A percentile compares a stretch with the other conserved stretches of the same genome.
Conservation (phyloP, 2,888 invertebrate genomes). For the Euzetes globulus region DNA sequence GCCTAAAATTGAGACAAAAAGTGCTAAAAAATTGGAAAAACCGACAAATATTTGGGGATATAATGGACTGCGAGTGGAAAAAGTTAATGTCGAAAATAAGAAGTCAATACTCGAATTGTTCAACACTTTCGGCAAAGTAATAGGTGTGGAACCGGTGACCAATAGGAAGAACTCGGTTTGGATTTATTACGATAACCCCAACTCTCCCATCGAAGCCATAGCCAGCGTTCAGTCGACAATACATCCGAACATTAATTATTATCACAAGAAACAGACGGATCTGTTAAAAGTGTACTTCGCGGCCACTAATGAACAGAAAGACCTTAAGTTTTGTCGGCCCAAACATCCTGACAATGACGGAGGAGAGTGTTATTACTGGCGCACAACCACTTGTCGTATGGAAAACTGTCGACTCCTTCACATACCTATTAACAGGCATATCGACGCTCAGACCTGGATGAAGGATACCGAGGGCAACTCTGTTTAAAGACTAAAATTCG, state of each 20-base stretch:
- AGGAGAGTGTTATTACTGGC: conserved; percentile 38
- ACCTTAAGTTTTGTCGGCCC: conserved; percentile 35
- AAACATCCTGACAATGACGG: conserved; percentile 33
- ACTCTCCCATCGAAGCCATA: conserved; percentile 34
- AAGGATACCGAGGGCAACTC: not conserved
- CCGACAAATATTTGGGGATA: conserved; percentile 37
- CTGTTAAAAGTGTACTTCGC: conserved; percentile 35
- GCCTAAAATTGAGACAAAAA: not conserved
- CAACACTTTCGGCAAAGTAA: not conserved
- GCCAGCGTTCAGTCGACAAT: conserved; percentile 21
- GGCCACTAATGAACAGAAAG: conserved; percentile 36
- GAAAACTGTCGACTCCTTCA: conserved; percentile 34
- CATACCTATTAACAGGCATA: conserved; percentile 34
- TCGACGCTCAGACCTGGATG: conserved; percentile 38
- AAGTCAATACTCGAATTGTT: not conserved
- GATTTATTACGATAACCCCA: conserved; percentile 36
- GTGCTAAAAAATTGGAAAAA: too few species aligned
- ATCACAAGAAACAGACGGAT: not conserved
- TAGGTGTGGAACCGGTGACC: not conserved
- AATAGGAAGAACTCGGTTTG: not conserved
- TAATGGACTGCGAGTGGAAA: conserved; percentile 35
- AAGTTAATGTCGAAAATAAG: not conserved
- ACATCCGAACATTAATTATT: not conserved
- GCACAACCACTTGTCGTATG: conserved; percentile 35
- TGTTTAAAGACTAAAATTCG: not conserved